Conservation (phyloP, 2,797 vertebrate species). For the Carduelis carduelis region DNA sequence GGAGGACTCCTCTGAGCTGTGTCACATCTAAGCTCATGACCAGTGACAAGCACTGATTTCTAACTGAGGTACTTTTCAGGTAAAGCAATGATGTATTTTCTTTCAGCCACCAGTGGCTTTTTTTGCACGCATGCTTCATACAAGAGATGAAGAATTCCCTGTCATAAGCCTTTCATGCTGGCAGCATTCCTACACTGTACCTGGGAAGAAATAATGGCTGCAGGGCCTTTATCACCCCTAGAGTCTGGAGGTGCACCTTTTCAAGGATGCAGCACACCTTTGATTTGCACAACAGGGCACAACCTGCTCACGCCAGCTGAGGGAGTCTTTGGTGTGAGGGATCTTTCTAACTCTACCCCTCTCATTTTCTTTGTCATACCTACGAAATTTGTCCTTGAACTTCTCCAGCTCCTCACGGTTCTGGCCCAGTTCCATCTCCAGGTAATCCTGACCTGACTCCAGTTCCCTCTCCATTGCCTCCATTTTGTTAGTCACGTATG, state of each 20-base stretch:
- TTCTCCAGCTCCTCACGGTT: conserved; percentile 95
- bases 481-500: conserved; percentile 89
- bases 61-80: background rate
- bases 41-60: background rate
- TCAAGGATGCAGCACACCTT: background rate
- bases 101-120: background rate
- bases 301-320: background rate
- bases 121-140: background rate
- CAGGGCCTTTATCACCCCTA: background rate
- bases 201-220: background rate
- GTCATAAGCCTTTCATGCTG: background rate
- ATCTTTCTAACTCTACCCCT: background rate
- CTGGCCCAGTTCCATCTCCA: conserved; percentile 91
- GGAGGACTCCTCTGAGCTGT: background rate
- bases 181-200: background rate
- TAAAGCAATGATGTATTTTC: background rate
- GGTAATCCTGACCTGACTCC: conserved; percentile 88
- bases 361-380: conserved; percentile 69
- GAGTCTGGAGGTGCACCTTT: background rate
- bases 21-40: background rate
- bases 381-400: conserved; percentile 97
- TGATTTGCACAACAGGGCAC: background rate
- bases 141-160: background rate
- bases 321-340: background rate
- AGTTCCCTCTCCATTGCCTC: conserved; percentile 93